Percentiles rank a stretch among this genome's conserved stretches.
phyloP scores from a whole-genome alignment of 2,888 invertebrate species.

The Drosophila colorata region DNA sequence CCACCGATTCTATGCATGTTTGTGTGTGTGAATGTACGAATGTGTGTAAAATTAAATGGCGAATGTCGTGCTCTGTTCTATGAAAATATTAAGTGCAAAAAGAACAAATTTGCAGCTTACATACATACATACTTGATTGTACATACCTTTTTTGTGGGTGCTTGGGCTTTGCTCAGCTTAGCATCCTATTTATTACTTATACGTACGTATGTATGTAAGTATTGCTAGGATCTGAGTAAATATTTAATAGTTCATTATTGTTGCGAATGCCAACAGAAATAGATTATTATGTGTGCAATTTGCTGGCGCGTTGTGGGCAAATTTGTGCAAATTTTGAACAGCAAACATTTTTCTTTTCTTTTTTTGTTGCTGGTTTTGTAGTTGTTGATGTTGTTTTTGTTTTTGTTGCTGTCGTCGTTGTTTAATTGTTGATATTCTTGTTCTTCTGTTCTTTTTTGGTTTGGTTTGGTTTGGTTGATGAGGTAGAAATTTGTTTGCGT shows the following conservation, averaged over 20 bases:
- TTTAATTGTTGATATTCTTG: constrained; percentile 19
- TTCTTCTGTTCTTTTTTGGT: constrained; percentile 31
- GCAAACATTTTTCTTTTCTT: constrained; percentile 47
- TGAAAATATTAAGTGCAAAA: constrained; percentile 14
- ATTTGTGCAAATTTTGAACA: constrained; percentile 31
- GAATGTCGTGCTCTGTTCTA: constrained; percentile 3
- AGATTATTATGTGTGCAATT: constrained; percentile 42
- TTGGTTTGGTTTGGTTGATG: constrained; percentile 30
- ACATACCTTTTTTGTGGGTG: constrained; percentile 15
- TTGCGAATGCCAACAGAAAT: constrained; percentile 35
- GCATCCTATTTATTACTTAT: constrained; percentile 17
- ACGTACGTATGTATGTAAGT: background rate
- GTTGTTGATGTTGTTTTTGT: constrained; percentile 2
- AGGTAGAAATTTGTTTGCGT: constrained; percentile 47
- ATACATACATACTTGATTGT: background rate
- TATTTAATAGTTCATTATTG: constrained; percentile 39
- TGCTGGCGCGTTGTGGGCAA: constrained; percentile 12
- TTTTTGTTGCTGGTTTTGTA: constrained; percentile 20
- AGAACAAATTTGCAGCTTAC: constrained; percentile 1
- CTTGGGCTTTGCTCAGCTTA: constrained; percentile 10
- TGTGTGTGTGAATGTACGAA: background rate
- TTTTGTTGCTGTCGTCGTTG: constrained; percentile 8
- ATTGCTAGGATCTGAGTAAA: background rate
- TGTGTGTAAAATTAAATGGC: constrained; percentile 4
- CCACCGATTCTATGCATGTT: constrained; percentile 8